Base-by-base conservation (phyloP, 2,888 invertebrate genomes). In the Drosophila prostipennis region DNA sequence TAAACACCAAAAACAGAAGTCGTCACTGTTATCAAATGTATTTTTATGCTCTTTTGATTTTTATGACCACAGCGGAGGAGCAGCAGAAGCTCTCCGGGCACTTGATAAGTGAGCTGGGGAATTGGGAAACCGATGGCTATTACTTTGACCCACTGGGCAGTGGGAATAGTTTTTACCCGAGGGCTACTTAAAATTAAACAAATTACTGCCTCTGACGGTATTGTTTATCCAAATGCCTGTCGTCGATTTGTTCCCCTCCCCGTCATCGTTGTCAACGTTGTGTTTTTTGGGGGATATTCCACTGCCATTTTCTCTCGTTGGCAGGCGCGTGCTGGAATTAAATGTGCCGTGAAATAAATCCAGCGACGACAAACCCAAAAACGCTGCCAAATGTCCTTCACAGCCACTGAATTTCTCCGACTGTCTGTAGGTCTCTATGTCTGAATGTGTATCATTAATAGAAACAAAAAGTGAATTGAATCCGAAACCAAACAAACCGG, bases 11-110 rank as follows among this genome's bases (percentile, higher is more conserved):
- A 46, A 64, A 77, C 55, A 65, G 67, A 79, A 70, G 77, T 79
- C 77, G 74, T 53, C 85, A 72, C 71, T 87, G 74, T 87, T 84
- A 87, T 84, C 84, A 87, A 87, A 87, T 87, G 84, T 84, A 84
- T 84, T 84, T 84, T 84, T 84, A 84, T 84, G 84, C 84, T 84
- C 84, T 84, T 84, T 84, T 84, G 87, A 84, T 84, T 84, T 84
- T 84, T 84, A 84, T 87, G 87, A 74, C 78, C 79, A 48, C 60
- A 71, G 69, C 82, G 74, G 74, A 72, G 74, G 74, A 76, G 76
- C 29, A 39, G 45, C 7, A 29, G 26, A 6, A 29, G 29, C 29
- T 65, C 74, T 83, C 67, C 59, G 69, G 82, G 72, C 78, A 84
- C 74, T 84, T 81, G 74, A 85, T 78, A 85, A 79, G 85, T 76